phyloP scores from a whole-genome alignment of 2,113 vertebrate species.

The Trematomus loennbergii region DNA sequence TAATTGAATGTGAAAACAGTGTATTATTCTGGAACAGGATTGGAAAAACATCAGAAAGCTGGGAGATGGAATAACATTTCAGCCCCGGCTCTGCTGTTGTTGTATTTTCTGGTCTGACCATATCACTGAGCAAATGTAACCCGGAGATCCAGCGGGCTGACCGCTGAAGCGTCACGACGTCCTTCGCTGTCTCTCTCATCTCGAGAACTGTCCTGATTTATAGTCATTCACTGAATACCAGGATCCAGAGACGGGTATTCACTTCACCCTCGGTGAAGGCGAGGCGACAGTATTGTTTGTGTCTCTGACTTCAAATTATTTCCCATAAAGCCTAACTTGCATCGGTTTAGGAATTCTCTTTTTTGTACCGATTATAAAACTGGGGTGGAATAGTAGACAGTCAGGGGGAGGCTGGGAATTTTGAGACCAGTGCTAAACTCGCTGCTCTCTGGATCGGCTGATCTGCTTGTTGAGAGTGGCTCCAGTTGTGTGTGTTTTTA shows the following conservation, averaged over 20 bases:
- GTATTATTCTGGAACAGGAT: conserved; percentile 43
- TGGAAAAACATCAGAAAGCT: conserved; percentile 50
- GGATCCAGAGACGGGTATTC: background rate
- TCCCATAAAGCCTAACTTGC: background rate
- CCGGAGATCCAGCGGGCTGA: conserved; percentile 43
- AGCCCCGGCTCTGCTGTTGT: background rate
- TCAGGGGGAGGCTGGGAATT: background rate
- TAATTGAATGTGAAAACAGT: conserved; percentile 65
- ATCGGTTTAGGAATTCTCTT: background rate
- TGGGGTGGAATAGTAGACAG: background rate
- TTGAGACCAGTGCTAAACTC: conserved; percentile 11
- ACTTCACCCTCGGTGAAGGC: conserved; percentile 9
- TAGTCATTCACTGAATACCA: no score
- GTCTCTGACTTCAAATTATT: conserved; percentile 28
- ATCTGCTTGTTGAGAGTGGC: background rate
- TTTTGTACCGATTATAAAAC: background rate
- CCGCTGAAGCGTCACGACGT: conserved; percentile 35
- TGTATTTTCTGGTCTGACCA: conserved; percentile 12
- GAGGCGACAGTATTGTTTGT: conserved; percentile 28
- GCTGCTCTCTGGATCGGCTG: conserved; percentile 13
- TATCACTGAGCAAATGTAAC: conserved; percentile 56
- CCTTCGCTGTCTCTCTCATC: conserved; percentile 31
- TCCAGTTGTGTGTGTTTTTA: conserved; percentile 1
- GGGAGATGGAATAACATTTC: conserved; percentile 45
- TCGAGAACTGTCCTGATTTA: conserved; percentile 16